Evolutionary conservation across 1,140 invertebrate species (phyloP), one percentile per base, ranked within the genome.

Genomic region (Venturia canescens): DNA sequence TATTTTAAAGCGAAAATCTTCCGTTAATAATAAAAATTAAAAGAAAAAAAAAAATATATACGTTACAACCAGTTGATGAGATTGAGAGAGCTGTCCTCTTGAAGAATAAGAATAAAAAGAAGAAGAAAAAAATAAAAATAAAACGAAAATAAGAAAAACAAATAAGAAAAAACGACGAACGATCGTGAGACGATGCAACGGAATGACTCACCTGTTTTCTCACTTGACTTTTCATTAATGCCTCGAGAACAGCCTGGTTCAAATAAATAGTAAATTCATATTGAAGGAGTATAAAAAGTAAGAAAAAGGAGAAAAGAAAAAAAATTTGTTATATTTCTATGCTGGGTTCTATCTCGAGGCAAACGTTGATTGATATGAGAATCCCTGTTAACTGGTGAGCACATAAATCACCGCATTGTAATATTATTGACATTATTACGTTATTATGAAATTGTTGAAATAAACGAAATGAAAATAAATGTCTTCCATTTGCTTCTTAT

Each of bases 371-470:
- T 89, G 88, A 91, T 90, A 91, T 88, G 84, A 90, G 85, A 91
- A 90, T 91, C 89, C 90, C 90, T 91, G 91, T 92, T 92, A 91
- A 90, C 88, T 91, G 89, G 89, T 91, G 90, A 91, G 85, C 89
- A 89, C 86, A 87, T 90, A 44, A 90, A 89, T 90, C 90, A 88
- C 90, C 90, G 87, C 88, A 92, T 91, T 92, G 89, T 91, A 92
- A 91, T 91, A 92, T 91, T 91, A 90, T 89, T 88, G 87, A 87
- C 84, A 91, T 91, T 91, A 92, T 91, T 92, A 92, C 90, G 90
- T 91, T 92, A 91, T 91, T 91, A 91, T 91, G 88, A 91, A 91
- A 91, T 92, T 92, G 91, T 92, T 92, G 91, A 92, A 92, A 92
- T 92, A 92, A 91, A 92, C 88, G 88, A 90, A 87, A 91, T 89